Evolutionary conservation across 2,888 invertebrate genomes (phyloP).

Genomic region (Salpingus planirostris): DNA sequence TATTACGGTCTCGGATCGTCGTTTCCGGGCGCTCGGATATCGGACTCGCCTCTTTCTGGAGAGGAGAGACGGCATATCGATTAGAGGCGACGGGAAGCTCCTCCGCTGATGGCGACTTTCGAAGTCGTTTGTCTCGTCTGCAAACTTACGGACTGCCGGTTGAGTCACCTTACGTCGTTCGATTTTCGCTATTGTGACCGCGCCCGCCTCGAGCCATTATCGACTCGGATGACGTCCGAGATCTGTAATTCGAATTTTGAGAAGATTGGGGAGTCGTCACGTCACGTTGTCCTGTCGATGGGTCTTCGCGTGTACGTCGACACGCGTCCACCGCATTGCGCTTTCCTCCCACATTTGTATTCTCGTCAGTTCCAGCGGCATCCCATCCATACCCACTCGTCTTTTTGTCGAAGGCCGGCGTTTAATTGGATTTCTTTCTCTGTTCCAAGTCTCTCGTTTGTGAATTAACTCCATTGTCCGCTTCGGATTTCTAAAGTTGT

Average conservation of each 20-base stretch:
- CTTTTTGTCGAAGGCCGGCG: conserved; percentile 30
- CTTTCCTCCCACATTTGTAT: conserved; percentile 27
- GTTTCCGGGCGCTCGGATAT: too few relatives aligned
- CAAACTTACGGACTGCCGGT: conserved; percentile 13
- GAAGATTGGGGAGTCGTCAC: background rate
- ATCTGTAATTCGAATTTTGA: too few relatives aligned
- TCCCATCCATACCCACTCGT: conserved; percentile 18
- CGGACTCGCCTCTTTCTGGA: too few relatives aligned
- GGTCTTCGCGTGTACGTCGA: conserved; percentile 23
- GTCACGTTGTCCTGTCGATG: conserved; percentile 11
- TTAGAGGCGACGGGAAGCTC: too few relatives aligned
- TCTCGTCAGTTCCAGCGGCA: conserved; percentile 24
- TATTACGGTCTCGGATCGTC: too few relatives aligned
- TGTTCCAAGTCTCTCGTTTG: conserved; percentile 33
- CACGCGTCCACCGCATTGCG: conserved; percentile 28
- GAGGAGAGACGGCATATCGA: too few relatives aligned
- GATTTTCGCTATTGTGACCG: conserved; percentile 6
- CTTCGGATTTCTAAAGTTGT: conserved; percentile 12
- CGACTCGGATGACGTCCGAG: background rate
- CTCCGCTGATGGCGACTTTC: conserved; percentile 7
- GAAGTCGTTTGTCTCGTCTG: conserved; percentile 11
- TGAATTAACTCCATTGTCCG: conserved; percentile 40
- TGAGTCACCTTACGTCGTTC: conserved; percentile 8
- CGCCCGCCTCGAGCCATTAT: background rate
- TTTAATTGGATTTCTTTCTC: conserved; percentile 43